Conservation (phyloP, 2,113 vertebrate genomes). For the Eulemur macaco region DNA sequence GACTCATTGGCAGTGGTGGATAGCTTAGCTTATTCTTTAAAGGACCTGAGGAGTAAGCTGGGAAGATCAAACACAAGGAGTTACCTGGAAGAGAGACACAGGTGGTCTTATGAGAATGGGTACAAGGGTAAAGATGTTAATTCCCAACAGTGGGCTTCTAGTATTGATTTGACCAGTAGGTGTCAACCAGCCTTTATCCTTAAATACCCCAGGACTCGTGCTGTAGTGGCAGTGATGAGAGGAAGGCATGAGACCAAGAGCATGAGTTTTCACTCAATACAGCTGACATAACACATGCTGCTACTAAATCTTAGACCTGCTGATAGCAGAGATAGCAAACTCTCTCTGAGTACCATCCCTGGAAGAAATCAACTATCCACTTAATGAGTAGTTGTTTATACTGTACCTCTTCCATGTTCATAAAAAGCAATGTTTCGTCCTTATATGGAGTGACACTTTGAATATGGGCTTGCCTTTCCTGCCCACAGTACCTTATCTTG, state of each 20-base stretch:
- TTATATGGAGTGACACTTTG: not conserved
- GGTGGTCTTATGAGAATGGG: not conserved
- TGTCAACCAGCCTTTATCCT: not conserved
- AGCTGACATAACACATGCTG: not conserved
- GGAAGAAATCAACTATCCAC: not conserved
- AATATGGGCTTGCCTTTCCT: not conserved
- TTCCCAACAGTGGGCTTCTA: not conserved
- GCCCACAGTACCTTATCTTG: not conserved
- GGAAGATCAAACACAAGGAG: not conserved
- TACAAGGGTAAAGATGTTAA: not conserved
- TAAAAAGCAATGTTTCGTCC: not conserved
- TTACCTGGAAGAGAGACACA: not conserved
- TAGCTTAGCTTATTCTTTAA: not conserved
- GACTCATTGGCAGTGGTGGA: not conserved
- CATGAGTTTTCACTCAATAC: not conserved
- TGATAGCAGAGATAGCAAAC: not conserved
- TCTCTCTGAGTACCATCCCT: not conserved
- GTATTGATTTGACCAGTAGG: not conserved
- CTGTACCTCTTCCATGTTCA: not conserved
- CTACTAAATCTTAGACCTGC: not conserved
- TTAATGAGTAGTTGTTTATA: not conserved
- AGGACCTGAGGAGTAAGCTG: not conserved
- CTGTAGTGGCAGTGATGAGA: not conserved
- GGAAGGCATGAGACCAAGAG: not conserved
- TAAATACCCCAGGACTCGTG: not conserved